These are phyloP conservation scores for Pyrochroa serraticornis DNA, from an alignment of 2,888 invertebrate species.

Conservation along the genomic window DNA sequence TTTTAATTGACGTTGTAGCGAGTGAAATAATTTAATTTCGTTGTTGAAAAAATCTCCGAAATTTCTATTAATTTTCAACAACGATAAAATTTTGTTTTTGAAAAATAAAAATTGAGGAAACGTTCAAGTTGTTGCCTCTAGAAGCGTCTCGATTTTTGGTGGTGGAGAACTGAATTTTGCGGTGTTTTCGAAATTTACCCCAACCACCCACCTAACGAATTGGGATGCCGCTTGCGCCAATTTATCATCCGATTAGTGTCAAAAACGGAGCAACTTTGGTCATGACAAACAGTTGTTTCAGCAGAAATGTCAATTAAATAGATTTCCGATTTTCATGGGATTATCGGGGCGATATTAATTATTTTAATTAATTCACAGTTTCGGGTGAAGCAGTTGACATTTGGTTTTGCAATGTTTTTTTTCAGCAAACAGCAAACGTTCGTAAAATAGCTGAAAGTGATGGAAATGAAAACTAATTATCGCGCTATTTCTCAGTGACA, in stretches of 20 bases:
- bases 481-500: too few relatives aligned
- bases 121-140: too few relatives aligned
- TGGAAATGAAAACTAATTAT: too few relatives aligned
- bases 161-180: too few relatives aligned
- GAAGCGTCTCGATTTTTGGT: too few relatives aligned
- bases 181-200: too few relatives aligned
- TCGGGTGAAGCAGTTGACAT: neutral
- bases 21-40: neutral
- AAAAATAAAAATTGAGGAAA: too few relatives aligned
- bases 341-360: neutral
- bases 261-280: neutral
- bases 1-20: slow-evolving; percentile 15
- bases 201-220: neutral
- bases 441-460: too few relatives aligned
- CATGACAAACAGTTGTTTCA: neutral
- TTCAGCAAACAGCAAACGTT: neutral
- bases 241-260: slow-evolving; percentile 8
- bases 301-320: neutral
- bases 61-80: too few relatives aligned
- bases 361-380: slow-evolving; percentile 1
- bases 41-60: neutral
- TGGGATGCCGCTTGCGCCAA: neutral
- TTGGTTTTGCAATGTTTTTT: neutral
- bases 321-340: neutral
- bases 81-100: too few relatives aligned